Evolutionary conservation across 1,140 invertebrate species (phyloP).

Genomic region (Caenorhabditis elegans): DNA sequence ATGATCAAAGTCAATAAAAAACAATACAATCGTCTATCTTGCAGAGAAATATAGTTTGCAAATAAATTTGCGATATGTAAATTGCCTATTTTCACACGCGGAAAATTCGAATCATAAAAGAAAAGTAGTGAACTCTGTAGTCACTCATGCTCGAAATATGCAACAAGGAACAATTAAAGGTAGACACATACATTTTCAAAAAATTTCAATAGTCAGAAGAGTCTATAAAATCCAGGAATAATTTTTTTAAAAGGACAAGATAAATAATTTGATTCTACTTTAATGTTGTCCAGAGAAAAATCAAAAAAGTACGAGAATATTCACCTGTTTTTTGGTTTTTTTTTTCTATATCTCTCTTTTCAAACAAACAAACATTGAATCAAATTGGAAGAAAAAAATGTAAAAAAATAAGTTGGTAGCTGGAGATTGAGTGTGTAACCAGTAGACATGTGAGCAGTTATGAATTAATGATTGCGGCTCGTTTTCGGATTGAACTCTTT

Average conservation of each 20-base stretch:
- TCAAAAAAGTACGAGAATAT: not conserved
- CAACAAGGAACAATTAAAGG: no score
- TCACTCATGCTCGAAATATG: no score
- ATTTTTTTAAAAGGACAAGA: not conserved
- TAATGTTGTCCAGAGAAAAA: not conserved
- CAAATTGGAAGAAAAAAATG: not conserved
- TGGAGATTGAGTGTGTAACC: not conserved
- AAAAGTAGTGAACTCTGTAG: no score
- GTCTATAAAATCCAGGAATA: not conserved
- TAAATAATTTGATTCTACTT: not conserved
- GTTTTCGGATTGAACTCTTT: conserved; percentile 9
- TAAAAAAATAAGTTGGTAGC: not conserved
- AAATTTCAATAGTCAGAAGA: no score
- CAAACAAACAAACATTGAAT: conserved; percentile 4
- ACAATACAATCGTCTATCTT: no score
- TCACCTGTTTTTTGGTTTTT: not conserved
- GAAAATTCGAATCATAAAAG: no score
- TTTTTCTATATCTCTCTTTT: no score
- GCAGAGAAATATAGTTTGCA: no score
- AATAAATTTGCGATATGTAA: no score
- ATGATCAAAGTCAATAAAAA: no score
- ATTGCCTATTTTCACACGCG: no score
- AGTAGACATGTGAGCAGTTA: conserved; percentile 1
- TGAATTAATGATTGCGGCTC: not conserved
- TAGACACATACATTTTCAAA: no score